phyloP scores from a whole-genome alignment of 1,140 invertebrate genomes.

The Diprion similis region DNA sequence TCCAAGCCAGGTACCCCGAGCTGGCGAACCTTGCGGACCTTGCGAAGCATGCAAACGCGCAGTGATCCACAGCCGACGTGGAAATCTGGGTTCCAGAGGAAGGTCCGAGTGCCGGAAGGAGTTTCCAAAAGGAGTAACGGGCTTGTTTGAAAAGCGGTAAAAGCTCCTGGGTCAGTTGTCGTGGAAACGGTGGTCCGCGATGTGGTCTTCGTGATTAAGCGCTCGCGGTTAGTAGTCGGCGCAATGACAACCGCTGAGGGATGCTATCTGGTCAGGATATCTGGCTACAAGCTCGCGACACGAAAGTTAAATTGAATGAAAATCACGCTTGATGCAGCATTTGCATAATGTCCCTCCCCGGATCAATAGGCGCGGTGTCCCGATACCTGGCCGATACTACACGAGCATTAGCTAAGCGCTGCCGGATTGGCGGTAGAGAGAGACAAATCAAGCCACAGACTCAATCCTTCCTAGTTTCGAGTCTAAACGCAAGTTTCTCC shows the following conservation, averaged over 20 bases:
- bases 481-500: too few relatives aligned
- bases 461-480: not conserved
- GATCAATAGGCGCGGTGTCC: slow-evolving; percentile 48
- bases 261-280: slow-evolving; percentile 40
- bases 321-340: slow-evolving; percentile 52
- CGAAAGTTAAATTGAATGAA: slow-evolving; percentile 51
- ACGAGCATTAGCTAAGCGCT: not conserved
- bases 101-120: too few relatives aligned
- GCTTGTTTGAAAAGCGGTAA: too few relatives aligned
- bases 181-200: too few relatives aligned
- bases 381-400: too few relatives aligned
- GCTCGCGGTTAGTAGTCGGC: not conserved
- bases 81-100: too few relatives aligned
- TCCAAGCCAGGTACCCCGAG: slow-evolving; percentile 18
- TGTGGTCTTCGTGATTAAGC: too few relatives aligned
- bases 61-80: too few relatives aligned
- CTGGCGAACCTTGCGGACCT: not conserved
- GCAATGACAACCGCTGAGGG: slow-evolving; percentile 43
- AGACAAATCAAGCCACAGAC: not conserved
- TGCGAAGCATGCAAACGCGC: too few relatives aligned
- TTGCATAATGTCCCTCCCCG: slow-evolving; percentile 50
- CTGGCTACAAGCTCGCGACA: slow-evolving; percentile 51
- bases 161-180: too few relatives aligned
- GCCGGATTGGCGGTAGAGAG: not conserved
- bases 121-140: too few relatives aligned